phyloP scores from a whole-genome alignment of 2,113 vertebrate genomes.

The Ageneiosus marmoratus region DNA sequence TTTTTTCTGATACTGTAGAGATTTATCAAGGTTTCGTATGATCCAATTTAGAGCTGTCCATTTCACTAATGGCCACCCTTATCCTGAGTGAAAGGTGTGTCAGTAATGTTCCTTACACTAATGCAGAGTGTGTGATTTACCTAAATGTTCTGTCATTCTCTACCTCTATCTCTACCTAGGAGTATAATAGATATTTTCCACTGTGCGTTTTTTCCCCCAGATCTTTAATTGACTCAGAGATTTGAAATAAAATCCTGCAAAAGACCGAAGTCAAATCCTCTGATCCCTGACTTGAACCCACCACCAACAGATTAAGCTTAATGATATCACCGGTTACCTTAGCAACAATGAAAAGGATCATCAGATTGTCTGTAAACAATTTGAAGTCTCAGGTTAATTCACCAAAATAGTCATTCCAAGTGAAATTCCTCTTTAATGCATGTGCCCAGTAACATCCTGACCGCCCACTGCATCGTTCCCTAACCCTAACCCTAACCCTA shows the following conservation, averaged over 20 bases:
- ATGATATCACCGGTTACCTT: slow-evolving; percentile 13
- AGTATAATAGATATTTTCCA: not conserved
- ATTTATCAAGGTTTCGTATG: slow-evolving; percentile 4
- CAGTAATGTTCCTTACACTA: slow-evolving; percentile 19
- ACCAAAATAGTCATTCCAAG: not conserved
- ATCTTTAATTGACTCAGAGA: not conserved
- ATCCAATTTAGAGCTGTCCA: not conserved
- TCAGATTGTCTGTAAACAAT: not conserved
- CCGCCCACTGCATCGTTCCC: not conserved
- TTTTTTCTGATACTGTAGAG: not conserved
- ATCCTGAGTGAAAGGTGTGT: slow-evolving; percentile 16
- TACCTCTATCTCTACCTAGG: not conserved
- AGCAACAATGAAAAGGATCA: not conserved
- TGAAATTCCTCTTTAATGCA: not conserved
- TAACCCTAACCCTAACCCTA: no score
- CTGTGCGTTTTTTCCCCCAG: not conserved
- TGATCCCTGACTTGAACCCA: slow-evolving; percentile 2
- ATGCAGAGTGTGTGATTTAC: not conserved
- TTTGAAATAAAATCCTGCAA: not conserved
- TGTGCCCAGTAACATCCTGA: not conserved
- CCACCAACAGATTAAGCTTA: not conserved
- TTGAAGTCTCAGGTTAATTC: no score
- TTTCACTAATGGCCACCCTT: slow-evolving; percentile 15
- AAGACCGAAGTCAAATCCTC: slow-evolving; percentile 1
- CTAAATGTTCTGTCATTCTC: not conserved